Evolutionary conservation across 2,888 invertebrate species (phyloP).

Genomic region (Leucozona laternaria): DNA sequence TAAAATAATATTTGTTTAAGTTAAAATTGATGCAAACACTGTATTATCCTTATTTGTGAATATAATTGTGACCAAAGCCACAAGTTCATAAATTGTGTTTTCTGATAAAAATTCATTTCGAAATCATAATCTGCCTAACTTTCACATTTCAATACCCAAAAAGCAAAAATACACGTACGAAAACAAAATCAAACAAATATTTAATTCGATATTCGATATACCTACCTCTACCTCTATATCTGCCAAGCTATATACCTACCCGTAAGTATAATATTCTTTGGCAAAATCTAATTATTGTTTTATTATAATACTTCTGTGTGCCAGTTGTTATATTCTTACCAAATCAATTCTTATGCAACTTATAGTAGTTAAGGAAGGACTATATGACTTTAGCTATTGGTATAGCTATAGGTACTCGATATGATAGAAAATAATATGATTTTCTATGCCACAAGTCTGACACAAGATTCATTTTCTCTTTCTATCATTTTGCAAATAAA

Average conservation of each 20-base stretch:
- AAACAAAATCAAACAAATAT: neutral
- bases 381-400: neutral
- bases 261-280: constrained; percentile 12
- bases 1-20: too few relatives aligned
- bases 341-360: constrained; percentile 37
- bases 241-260: too few relatives aligned
- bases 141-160: neutral
- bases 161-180: neutral
- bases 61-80: neutral
- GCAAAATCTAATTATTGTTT: constrained; percentile 39
- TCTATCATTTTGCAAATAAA: neutral
- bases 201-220: constrained; percentile 1
- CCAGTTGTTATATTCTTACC: constrained; percentile 49
- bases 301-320: constrained; percentile 19
- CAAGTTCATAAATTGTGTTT: neutral
- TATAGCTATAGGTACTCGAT: neutral
- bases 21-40: neutral
- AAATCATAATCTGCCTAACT: neutral
- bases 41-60: neutral
- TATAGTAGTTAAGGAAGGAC: neutral
- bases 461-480: neutral
- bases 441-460: neutral
- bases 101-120: neutral
- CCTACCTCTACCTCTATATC: neutral
- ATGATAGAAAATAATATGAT: constrained; percentile 8